Evolutionary conservation across 2,888 invertebrate genomes (phyloP).

Genomic region (Drosophila recens): DNA sequence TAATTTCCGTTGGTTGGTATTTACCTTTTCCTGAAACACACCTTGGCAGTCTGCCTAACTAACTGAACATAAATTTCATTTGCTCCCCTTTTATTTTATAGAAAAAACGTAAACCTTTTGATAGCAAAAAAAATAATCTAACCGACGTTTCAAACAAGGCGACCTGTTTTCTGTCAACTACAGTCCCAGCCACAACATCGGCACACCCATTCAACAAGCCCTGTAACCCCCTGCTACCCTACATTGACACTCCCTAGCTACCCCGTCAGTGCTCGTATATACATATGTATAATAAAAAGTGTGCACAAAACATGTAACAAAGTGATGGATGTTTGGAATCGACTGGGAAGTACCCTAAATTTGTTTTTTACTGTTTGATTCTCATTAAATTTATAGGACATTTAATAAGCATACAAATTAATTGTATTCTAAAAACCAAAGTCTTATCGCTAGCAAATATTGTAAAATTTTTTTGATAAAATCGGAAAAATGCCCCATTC

Average conservation of each 20-base stretch:
- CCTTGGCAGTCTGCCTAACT: slow-evolving; percentile 40
- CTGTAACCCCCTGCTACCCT: background rate
- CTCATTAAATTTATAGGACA: background rate
- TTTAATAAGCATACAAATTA: background rate
- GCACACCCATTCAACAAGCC: slow-evolving; percentile 51
- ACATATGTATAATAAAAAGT: slow-evolving; percentile 13
- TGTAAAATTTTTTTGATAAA: too few relatives aligned
- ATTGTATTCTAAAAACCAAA: background rate
- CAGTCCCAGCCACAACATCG: slow-evolving; percentile 50
- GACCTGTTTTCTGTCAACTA: slow-evolving; percentile 64
- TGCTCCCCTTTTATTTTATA: slow-evolving; percentile 40
- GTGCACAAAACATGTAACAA: slow-evolving; percentile 13
- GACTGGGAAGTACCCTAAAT: background rate
- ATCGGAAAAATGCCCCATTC: background rate
- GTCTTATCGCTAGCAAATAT: background rate
- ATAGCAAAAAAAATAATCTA: slow-evolving; percentile 19
- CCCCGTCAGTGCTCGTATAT: background rate
- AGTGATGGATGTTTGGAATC: background rate
- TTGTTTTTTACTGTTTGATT: background rate
- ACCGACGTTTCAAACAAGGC: slow-evolving; percentile 36
- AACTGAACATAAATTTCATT: slow-evolving; percentile 48
- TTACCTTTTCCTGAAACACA: slow-evolving; percentile 27
- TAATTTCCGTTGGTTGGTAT: slow-evolving; percentile 8
- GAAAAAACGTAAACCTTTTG: slow-evolving; percentile 32
- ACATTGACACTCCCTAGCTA: slow-evolving; percentile 18